Evolutionary conservation across 2,888 invertebrate genomes (phyloP).

Genomic region (Amblyteles armatorius): DNA sequence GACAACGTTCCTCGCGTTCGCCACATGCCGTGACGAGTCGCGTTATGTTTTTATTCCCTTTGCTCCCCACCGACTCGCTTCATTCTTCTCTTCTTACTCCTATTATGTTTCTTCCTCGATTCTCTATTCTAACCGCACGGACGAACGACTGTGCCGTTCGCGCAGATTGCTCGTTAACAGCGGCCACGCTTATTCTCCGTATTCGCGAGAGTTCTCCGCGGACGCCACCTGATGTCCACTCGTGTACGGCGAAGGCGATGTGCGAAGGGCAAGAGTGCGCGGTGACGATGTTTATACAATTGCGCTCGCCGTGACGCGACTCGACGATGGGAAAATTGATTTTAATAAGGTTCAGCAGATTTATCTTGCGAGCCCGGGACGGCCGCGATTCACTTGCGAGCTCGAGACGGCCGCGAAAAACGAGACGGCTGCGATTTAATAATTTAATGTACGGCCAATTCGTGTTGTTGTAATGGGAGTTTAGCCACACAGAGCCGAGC

Average conservation of each 20-base stretch:
- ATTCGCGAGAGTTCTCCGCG: neutral
- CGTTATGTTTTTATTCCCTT: conserved; percentile 60
- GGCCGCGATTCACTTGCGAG: too few relatives aligned
- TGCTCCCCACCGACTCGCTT: conserved; percentile 32
- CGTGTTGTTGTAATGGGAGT: conserved; percentile 27
- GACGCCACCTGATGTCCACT: neutral
- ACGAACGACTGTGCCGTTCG: conserved; percentile 42
- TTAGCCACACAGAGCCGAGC: conserved; percentile 5
- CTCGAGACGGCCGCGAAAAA: conserved; percentile 24
- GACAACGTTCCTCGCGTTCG: conserved; percentile 66
- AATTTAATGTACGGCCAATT: conserved; percentile 33
- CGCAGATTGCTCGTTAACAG: conserved; percentile 62
- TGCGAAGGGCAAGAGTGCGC: conserved; percentile 19
- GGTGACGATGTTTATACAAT: conserved; percentile 4
- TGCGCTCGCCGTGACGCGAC: conserved; percentile 26
- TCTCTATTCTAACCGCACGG: conserved; percentile 54
- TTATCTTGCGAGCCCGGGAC: conserved; percentile 7
- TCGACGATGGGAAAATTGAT: conserved; percentile 36
- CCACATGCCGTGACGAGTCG: conserved; percentile 71
- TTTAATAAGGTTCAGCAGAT: conserved; percentile 5
- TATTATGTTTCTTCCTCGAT: conserved; percentile 12
- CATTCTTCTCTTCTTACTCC: conserved; percentile 53
- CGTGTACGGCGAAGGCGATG: neutral
- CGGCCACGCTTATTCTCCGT: conserved; percentile 49
- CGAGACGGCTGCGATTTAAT: conserved; percentile 32